Conservation (phyloP, 2,797 vertebrate genomes). For the Knipowitschia caucasica region DNA sequence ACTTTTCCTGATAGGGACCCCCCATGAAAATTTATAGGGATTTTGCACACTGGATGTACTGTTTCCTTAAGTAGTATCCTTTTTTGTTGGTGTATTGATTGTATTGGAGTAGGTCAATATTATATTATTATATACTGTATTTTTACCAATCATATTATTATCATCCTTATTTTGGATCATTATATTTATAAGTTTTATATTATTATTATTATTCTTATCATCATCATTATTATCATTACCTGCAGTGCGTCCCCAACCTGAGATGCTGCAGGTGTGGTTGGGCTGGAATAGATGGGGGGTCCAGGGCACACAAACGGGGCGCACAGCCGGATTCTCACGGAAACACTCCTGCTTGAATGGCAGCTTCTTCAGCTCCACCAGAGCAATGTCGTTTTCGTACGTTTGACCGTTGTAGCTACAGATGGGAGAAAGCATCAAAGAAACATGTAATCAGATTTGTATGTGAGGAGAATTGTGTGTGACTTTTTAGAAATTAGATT, state of each 20-base stretch:
- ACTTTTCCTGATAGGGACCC: too few species aligned
- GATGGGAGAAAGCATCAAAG: not conserved
- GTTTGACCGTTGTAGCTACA: slow-evolving; percentile 68
- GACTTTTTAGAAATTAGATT: too few species aligned
- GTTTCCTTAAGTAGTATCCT: too few species aligned
- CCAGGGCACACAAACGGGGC: slow-evolving; percentile 87
- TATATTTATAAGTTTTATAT: not conserved
- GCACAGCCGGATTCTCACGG: slow-evolving; percentile 45
- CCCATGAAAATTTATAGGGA: too few species aligned
- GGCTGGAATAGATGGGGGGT: slow-evolving; percentile 78
- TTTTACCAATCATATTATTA: too few species aligned
- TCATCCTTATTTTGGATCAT: too few species aligned
- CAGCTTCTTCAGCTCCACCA: slow-evolving; percentile 77
- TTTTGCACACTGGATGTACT: too few species aligned
- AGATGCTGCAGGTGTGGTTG: slow-evolving; percentile 83
- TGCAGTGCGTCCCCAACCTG: slow-evolving; percentile 86
- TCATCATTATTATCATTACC: slow-evolving; percentile 55
- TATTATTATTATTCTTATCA: not conserved
- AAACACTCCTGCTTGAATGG: slow-evolving; percentile 41
- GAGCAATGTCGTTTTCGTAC: slow-evolving; percentile 90
- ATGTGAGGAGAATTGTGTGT: too few species aligned
- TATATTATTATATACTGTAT: too few species aligned
- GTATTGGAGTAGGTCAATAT: too few species aligned
- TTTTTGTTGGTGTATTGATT: too few species aligned
- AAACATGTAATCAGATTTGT: too few species aligned